Conservation (phyloP, 2,113 vertebrate genomes). For the Neotoma lepida region DNA sequence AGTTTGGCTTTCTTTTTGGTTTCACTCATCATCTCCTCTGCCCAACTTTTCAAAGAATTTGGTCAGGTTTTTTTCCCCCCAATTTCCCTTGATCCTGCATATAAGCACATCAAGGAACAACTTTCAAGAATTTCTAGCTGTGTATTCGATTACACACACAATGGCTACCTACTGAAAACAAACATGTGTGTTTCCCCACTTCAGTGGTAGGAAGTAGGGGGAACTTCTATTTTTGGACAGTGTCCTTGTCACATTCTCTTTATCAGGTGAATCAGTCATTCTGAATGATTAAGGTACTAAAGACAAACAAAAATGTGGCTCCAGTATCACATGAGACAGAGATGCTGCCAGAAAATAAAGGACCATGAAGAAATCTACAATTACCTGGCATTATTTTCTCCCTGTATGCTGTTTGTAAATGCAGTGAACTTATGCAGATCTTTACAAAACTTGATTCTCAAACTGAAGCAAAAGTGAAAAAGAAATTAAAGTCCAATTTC, state of each 20-base stretch:
- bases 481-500: neutral
- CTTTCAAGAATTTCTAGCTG: neutral
- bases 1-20: neutral
- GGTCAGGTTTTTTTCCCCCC: neutral
- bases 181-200: neutral
- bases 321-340: rapidly evolving
- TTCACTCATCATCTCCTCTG: neutral
- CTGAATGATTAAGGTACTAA: neutral
- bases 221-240: neutral
- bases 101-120: neutral
- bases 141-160: neutral
- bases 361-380: neutral
- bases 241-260: neutral
- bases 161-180: neutral
- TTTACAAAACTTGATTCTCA: neutral
- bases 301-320: neutral
- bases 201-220: neutral
- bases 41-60: neutral
- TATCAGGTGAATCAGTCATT: neutral
- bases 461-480: neutral
- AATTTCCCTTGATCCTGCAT: neutral
- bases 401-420: neutral
- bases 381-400: neutral
- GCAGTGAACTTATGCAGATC: neutral
- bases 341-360: neutral